Evolutionary conservation across 2,888 invertebrate species (phyloP), one percentile per base, ranked within the genome.

Genomic region (Drosophila antonietae): DNA sequence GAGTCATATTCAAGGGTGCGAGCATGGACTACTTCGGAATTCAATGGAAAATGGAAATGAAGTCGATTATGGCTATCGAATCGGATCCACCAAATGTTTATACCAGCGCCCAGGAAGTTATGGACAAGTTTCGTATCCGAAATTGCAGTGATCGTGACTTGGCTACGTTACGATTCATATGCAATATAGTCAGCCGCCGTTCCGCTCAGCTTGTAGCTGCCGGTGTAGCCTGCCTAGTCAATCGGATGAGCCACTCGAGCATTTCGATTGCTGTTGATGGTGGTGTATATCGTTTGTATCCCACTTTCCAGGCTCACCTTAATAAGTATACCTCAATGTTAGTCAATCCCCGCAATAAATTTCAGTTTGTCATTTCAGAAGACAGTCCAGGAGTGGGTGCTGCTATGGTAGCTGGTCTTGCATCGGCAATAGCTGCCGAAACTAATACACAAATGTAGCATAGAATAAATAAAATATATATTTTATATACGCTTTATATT

Each of bases 11-110:
- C 10, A 62, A 44, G 3, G 76, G 66, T 1, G 65, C 64, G 10
- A 71, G 47, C 10, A 41, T 71, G 3, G 81, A 81, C 6, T 80
- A 81, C 28, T 68, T 70, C 12, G 51, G 52, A 14, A 83, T 73
- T 55, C 75, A 74, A n/a, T 89, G 84, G 91, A 95, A 95, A 56
- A 98, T 99, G 93, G 97, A 97, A 93, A 98, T 98, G 14, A 98
- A 98, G 94, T 98, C 97, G 91, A 96, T 99, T 6, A 98, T 98
- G 1, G 98, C 98, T 93, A 97, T 99, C 71, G 98, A 99, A 93
- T 95, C 95, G 10, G 97, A 97, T 90, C 95, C 95, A 46, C 93
- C 94, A 14, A 97, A 96, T 18, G 95, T 95, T 78, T 97, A 95
- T 92, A 94, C 94, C 3, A 96, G 96, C 89, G 97, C 97, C 83